Evolutionary conservation across 2,888 invertebrate genomes (phyloP).

Genomic region (Caenorhabditis macrosperma): DNA sequence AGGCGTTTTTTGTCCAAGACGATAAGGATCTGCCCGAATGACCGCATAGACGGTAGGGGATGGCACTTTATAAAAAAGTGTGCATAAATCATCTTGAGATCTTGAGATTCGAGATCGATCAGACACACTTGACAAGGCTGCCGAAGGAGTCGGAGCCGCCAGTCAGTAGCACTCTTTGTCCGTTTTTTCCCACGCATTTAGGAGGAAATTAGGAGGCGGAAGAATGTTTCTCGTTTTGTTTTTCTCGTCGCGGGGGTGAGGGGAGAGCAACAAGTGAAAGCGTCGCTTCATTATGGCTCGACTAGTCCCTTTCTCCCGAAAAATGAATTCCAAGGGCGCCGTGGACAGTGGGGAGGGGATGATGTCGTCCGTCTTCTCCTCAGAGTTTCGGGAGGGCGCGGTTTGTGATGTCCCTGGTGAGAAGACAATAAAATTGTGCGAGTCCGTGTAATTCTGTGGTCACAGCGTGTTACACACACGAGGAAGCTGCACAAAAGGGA

Average conservation of each 20-base stretch:
- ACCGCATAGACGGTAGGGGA: neutral
- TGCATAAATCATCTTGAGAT: conserved; percentile 53
- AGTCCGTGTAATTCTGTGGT: conserved; percentile 55
- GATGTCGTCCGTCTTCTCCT: conserved; percentile 26
- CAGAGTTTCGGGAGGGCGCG: conserved; percentile 32
- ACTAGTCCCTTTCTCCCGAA: neutral
- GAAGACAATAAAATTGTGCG: conserved; percentile 61
- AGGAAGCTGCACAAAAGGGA: conserved; percentile 3
- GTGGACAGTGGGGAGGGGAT: too few species aligned
- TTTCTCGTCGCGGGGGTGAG: neutral
- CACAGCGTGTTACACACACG: conserved; percentile 46
- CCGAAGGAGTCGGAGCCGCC: neutral
- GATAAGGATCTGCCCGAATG: conserved; percentile 8
- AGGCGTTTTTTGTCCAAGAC: conserved; percentile 2
- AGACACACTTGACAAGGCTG: conserved; percentile 44
- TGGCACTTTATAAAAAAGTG: conserved; percentile 32
- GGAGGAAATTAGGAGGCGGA: conserved; percentile 3
- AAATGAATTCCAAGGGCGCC: conserved; percentile 46
- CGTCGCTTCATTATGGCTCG: conserved; percentile 32
- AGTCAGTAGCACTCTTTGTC: too few species aligned
- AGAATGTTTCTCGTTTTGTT: conserved; percentile 35
- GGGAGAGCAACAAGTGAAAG: neutral
- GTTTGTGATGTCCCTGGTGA: conserved; percentile 61
- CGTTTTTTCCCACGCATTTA: conserved; percentile 52
- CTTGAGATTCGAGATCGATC: conserved; percentile 7